Conservation (phyloP, 1,140 invertebrate genomes). For the Brachystomella parvula region DNA sequence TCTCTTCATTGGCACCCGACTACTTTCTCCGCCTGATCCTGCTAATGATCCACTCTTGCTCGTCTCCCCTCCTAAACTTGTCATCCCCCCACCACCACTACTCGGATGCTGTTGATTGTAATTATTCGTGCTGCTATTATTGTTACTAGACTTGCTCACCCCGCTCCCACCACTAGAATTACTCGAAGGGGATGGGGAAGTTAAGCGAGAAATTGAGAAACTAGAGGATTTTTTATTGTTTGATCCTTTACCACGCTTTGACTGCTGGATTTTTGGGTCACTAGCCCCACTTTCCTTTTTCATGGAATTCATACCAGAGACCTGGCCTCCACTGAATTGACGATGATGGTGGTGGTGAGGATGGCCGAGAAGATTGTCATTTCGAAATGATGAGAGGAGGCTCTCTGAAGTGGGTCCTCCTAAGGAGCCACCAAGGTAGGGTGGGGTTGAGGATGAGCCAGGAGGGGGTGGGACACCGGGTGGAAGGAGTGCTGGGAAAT, state of each 20-base stretch:
- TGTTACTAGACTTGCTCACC: not conserved
- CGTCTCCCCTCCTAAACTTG: not conserved
- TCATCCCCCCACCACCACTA: not conserved
- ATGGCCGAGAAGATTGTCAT: conserved; percentile 32
- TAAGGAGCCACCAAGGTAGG: not conserved
- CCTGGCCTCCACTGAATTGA: not conserved
- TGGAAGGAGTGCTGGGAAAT: not conserved
- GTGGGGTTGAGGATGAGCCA: not conserved
- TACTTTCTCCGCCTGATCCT: not conserved
- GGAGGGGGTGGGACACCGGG: not conserved
- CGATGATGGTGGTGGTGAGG: conserved; percentile 12
- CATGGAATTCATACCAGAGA: not conserved
- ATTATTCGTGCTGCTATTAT: not conserved
- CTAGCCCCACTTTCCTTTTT: not conserved
- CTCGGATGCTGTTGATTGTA: not conserved
- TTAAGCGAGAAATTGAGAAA: conserved; percentile 37
- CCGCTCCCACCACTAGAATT: conserved; percentile 28
- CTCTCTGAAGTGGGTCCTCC: not conserved
- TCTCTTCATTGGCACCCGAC: not conserved
- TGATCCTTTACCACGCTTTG: conserved; percentile 10
- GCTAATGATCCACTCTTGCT: conserved; percentile 14
- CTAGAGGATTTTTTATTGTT: conserved; percentile 31
- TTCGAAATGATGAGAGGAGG: conserved; percentile 24
- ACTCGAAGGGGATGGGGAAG: conserved; percentile 35
- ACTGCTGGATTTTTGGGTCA: conserved; percentile 5